These are phyloP conservation scores for Hydroisotoma schaefferi DNA, from an alignment of 2,888 invertebrate genomes.

Conservation along the genomic window DNA sequence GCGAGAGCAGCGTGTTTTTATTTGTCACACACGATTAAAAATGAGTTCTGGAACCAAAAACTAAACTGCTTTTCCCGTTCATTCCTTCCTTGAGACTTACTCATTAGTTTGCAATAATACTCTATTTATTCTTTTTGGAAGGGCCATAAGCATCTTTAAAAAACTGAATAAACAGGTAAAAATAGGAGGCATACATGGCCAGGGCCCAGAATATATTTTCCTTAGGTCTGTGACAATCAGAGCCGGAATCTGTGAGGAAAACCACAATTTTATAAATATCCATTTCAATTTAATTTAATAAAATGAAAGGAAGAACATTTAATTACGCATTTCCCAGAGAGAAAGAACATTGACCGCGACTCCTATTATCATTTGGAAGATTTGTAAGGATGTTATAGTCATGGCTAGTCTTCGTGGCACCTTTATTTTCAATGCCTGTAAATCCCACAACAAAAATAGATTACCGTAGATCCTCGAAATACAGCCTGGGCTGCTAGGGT, in stretches of 20 bases:
- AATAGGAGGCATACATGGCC: slow-evolving; percentile 11
- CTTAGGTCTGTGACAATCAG: background rate
- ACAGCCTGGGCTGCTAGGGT: background rate
- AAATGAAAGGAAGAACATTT: background rate
- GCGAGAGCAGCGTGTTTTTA: too few species aligned
- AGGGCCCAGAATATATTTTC: background rate
- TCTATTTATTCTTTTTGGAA: too few species aligned
- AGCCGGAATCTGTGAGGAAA: slow-evolving; percentile 1
- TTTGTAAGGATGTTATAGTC: slow-evolving; percentile 9
- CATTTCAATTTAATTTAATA: background rate
- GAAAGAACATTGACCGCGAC: background rate
- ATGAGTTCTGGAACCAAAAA: too few species aligned
- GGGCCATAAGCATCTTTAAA: slow-evolving; percentile 9
- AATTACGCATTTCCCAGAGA: background rate
- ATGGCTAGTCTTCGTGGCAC: slow-evolving; percentile 1
- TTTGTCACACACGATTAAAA: too few species aligned
- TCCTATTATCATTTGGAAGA: slow-evolving; percentile 13
- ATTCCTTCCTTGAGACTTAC: too few species aligned
- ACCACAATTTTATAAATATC: background rate
- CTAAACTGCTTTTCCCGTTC: too few species aligned
- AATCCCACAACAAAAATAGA: background rate
- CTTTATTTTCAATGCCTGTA: slow-evolving; percentile 7
- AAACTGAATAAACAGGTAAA: slow-evolving; percentile 10
- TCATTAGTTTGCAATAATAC: too few species aligned
- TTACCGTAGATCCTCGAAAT: background rate